phyloP scores from a whole-genome alignment of 2,797 vertebrate species.

The Trachurus trachurus region DNA sequence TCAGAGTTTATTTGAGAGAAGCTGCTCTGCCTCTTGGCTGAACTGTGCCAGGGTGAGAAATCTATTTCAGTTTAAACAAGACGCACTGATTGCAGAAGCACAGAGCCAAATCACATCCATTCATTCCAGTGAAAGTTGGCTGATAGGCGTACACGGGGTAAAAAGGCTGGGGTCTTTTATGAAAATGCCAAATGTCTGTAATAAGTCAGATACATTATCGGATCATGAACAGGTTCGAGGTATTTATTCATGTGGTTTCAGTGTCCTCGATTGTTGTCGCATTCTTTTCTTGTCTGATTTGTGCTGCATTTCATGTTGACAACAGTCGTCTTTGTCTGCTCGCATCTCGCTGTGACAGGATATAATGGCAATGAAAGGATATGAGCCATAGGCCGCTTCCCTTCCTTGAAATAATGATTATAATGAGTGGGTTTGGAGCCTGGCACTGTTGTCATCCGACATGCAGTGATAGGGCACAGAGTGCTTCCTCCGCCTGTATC shows the following conservation, averaged over 20 bases:
- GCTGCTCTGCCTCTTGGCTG: slow-evolving; percentile 77
- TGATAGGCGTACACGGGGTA: slow-evolving; percentile 46
- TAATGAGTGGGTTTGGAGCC: slow-evolving; percentile 68
- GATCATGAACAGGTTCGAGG: slow-evolving; percentile 32
- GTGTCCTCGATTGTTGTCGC: slow-evolving; percentile 2
- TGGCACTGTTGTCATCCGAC: slow-evolving; percentile 60
- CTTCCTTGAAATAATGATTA: slow-evolving; percentile 64
- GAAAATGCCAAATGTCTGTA: slow-evolving; percentile 56
- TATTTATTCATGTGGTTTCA: slow-evolving; percentile 21
- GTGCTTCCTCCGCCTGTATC: slow-evolving; percentile 61
- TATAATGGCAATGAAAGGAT: slow-evolving; percentile 57
- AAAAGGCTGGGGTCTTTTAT: slow-evolving; percentile 38
- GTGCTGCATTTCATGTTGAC: slow-evolving; percentile 36
- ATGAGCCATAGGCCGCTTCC: slow-evolving; percentile 43
- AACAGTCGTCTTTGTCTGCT: slow-evolving; percentile 46
- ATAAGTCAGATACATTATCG: slow-evolving; percentile 43
- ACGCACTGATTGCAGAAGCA: slow-evolving; percentile 79
- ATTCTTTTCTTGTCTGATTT: slow-evolving; percentile 39
- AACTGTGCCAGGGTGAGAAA: slow-evolving; percentile 71
- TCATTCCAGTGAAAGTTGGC: slow-evolving; percentile 73
- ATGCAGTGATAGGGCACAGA: slow-evolving; percentile 57
- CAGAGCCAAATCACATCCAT: slow-evolving; percentile 79
- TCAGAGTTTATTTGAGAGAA: slow-evolving; percentile 64
- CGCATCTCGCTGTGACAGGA: slow-evolving; percentile 34
- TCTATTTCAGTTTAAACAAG: slow-evolving; percentile 80